Evolutionary conservation across 2,797 vertebrate genomes (phyloP).

Genomic region (Hephaestus fuliginosus): DNA sequence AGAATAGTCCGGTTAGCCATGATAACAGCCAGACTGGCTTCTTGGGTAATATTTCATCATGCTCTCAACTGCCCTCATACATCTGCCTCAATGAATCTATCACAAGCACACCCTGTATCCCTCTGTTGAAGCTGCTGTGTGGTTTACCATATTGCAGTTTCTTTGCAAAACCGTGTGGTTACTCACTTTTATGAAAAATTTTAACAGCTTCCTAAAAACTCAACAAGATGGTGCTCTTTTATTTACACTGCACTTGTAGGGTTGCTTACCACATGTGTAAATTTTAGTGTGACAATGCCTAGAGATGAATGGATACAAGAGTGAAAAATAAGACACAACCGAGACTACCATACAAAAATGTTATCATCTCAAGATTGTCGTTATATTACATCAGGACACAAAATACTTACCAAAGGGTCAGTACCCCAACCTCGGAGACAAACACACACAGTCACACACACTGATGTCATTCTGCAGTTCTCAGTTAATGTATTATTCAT

Average conservation of each 20-base stretch:
- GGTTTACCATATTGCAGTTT: not conserved
- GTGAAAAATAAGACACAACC: slow-evolving; percentile 7
- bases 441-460: slow-evolving; percentile 32
- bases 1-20: slow-evolving; percentile 32
- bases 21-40: slow-evolving; percentile 37
- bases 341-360: not conserved
- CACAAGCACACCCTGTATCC: not conserved
- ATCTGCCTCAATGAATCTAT: slow-evolving; percentile 21
- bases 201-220: not conserved
- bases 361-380: not conserved
- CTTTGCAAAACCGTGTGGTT: not conserved
- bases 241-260: not conserved
- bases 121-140: slow-evolving; percentile 7
- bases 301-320: not conserved
- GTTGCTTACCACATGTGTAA: not conserved
- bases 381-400: slow-evolving; percentile 3
- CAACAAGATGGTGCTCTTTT: not conserved
- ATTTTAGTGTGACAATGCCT: not conserved
- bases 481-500: slow-evolving; percentile 71
- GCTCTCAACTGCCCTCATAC: slow-evolving; percentile 23
- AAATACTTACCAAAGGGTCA: not conserved
- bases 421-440: not conserved
- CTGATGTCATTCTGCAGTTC: slow-evolving; percentile 57
- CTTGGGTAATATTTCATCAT: slow-evolving; percentile 43
- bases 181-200: not conserved